A percentile compares a stretch with the other conserved stretches of the same genome.
Conservation (phyloP, 35 echinoderm and acorn worm species). For the Apostichopus californicus region DNA sequence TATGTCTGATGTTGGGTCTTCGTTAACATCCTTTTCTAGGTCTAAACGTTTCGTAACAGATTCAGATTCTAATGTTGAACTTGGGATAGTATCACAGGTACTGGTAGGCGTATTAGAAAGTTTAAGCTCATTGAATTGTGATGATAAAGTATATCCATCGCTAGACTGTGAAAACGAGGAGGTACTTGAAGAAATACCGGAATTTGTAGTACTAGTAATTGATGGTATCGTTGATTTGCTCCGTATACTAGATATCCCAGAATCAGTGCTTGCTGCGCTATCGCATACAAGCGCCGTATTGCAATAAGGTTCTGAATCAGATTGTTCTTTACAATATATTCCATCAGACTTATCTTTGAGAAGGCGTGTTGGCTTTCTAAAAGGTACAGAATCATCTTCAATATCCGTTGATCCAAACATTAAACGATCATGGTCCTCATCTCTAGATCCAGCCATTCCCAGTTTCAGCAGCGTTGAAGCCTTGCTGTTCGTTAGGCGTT, state of each 20-base stretch:
- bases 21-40: neutral
- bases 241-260: neutral
- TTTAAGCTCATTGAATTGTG: constrained; percentile 20
- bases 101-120: neutral
- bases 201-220: neutral
- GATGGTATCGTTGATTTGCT: constrained; percentile 21
- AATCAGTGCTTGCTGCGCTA: neutral
- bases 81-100: neutral
- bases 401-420: neutral
- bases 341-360: neutral
- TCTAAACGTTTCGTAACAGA: neutral
- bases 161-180: too few relatives aligned
- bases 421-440: neutral
- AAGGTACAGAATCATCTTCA: neutral
- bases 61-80: neutral
- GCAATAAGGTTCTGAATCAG: neutral
- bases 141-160: neutral
- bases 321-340: neutral
- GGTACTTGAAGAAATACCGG: neutral
- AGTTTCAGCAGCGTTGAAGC: too few relatives aligned
- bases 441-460: too few relatives aligned
- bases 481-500: too few relatives aligned
- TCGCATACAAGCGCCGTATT: neutral
- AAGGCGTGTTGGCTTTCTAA: neutral
- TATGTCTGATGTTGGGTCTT: neutral